Evolutionary conservation across 92 coral and sea anemone genomes (phyloP), one percentile per base, ranked within the genome.

Genomic region (Virgularia gustaviana): DNA sequence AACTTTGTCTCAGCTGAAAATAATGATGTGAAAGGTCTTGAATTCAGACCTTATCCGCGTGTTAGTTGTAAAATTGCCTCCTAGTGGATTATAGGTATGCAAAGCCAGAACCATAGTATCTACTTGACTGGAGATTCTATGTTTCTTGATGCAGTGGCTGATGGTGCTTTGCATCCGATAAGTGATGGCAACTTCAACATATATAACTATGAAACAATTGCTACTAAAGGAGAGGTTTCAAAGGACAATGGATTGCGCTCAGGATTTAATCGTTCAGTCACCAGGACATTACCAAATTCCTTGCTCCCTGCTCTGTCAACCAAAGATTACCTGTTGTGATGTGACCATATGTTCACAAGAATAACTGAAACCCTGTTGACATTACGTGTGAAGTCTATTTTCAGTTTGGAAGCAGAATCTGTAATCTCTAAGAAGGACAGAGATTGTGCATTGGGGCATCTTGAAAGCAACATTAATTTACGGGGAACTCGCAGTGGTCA

Each of bases 221-320:
- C 57, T n/a, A 77, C 83, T 5, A 63, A 70, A 24, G 54, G 79
- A 22, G 63, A 61, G 6, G 79, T 77, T 60, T 81, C 73, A 30
- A 1, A 34, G 31, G 28, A 19, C 6, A 57, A 73, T 34, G 86
- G 82, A 31, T 19, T 82, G 6, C 49, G 82, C 11, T 82, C 82
- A 8, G 82, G 64, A 55, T 18, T 70, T 20, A 62, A 63, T 11
- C 30, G 79, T 20, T 13, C 54, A 47, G 71, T 83, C 65, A 77
- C 72, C 30, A 31, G 83, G 16, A 57, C 75, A 76, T 82, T 75
- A 18, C 86, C 86, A 42, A 65, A 82, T 13, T 76, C 79, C 12
- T 63, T 82, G 3, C 33, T 70, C 4, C 57, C 65, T 57, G 65
- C 65, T 36, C 65, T 57, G 0, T 57, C 65, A 6, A 57, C 65